Evolutionary conservation across 2,888 invertebrate genomes (phyloP).

Genomic region (Dolomedes plantarius): DNA sequence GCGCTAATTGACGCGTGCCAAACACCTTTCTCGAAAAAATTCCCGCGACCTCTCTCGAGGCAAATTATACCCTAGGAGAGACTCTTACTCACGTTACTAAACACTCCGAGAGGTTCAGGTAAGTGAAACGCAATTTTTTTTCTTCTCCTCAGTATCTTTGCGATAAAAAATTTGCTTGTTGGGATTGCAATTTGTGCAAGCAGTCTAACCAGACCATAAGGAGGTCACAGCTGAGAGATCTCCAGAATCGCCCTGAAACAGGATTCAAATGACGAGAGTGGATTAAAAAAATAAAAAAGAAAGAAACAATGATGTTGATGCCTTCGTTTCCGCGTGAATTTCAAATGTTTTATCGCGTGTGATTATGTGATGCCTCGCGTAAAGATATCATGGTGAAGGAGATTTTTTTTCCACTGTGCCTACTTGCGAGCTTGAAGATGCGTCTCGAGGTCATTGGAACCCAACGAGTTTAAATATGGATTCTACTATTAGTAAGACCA

Average conservation of each 20-base stretch:
- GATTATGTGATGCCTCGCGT: background rate
- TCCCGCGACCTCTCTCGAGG: too few species aligned
- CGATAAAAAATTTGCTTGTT: background rate
- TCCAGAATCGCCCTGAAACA: conserved; percentile 45
- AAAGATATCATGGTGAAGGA: background rate
- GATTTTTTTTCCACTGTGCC: too few species aligned
- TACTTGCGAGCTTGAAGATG: too few species aligned
- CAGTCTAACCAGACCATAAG: conserved; percentile 39
- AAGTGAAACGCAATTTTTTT: conserved; percentile 8
- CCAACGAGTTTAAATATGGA: too few species aligned
- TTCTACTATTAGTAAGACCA: too few species aligned
- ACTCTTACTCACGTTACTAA: background rate
- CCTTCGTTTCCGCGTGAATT: conserved; percentile 58
- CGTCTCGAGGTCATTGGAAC: too few species aligned
- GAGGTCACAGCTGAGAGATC: conserved; percentile 49
- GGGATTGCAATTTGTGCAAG: background rate
- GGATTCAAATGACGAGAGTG: conserved; percentile 48
- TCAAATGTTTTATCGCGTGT: background rate
- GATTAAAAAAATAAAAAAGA: conserved; percentile 34
- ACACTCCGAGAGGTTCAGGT: background rate
- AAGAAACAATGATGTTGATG: background rate
- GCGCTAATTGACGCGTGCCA: too few species aligned
- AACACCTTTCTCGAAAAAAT: too few species aligned
- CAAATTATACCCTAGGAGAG: too few species aligned
- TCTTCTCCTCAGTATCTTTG: too few species aligned